Conservation (phyloP, 2,113 vertebrate species). For the Cyanoderma ruficeps region DNA sequence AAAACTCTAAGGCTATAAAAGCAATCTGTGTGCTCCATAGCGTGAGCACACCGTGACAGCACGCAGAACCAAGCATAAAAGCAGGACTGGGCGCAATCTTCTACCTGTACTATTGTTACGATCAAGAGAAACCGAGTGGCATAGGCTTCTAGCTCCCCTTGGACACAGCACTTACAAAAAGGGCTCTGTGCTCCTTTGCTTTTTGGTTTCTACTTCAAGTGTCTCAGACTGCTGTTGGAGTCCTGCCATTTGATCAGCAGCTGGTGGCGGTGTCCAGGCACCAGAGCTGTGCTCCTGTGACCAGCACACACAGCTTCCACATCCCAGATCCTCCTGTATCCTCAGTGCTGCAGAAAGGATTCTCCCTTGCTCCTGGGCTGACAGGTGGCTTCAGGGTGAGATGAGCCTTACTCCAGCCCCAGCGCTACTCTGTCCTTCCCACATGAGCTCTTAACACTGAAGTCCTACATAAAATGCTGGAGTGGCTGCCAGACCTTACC, state of each 20-base stretch:
- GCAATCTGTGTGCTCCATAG: not conserved
- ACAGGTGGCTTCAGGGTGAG: not conserved
- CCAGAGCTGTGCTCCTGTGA: fast-evolving
- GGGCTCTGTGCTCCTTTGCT: not conserved
- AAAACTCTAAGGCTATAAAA: not conserved
- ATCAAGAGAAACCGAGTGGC: not conserved
- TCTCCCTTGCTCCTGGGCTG: not conserved
- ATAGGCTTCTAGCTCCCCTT: not conserved
- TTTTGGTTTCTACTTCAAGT: not conserved
- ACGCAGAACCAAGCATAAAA: not conserved
- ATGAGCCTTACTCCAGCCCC: not conserved
- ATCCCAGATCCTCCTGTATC: not conserved
- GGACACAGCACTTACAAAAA: not conserved
- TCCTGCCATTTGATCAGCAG: fast-evolving
- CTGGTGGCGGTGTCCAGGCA: not conserved
- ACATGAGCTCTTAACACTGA: not conserved
- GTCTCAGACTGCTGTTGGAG: not conserved
- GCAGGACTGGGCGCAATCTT: not conserved
- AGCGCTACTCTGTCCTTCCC: not conserved
- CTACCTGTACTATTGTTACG: not conserved
- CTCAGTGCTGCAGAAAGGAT: not conserved
- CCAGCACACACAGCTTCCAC: not conserved
- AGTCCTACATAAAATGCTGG: not conserved
- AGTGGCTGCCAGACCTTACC: not conserved
- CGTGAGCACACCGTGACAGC: fast-evolving